Conservation (phyloP, 37 sponge, comb jelly and placozoan genomes). For the Diacarnus erythraeanus region DNA sequence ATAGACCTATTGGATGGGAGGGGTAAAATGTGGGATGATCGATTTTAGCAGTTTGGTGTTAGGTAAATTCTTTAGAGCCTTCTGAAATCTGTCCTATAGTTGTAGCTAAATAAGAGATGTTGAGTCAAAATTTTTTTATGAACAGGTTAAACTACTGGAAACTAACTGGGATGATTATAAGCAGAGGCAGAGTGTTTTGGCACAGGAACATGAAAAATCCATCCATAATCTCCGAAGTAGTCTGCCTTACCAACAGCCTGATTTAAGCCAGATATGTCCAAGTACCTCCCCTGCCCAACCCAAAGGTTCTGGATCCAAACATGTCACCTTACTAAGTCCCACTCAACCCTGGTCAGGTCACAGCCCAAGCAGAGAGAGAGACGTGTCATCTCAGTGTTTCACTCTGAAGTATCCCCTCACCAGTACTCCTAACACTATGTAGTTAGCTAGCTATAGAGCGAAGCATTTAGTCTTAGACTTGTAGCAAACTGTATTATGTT, state of each 20-base stretch:
- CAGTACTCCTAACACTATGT: background rate
- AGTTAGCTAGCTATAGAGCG: no score
- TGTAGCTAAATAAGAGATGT: no score
- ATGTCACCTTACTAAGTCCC: no score
- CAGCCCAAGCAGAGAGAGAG: background rate
- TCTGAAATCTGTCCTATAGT: no score
- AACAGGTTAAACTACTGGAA: constrained; percentile 25
- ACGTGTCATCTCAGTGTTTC: background rate
- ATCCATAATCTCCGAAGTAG: background rate
- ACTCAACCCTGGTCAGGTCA: background rate
- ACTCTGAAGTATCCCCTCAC: background rate
- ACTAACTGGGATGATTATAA: background rate
- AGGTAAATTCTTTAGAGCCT: no score
- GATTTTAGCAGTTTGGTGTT: no score
- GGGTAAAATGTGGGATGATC: no score
- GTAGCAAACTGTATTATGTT: no score
- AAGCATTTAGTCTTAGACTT: no score
- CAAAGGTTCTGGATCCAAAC: background rate
- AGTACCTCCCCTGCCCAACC: background rate
- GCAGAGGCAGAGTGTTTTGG: constrained; percentile 20
- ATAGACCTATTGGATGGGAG: no score
- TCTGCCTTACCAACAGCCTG: background rate
- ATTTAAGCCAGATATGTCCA: background rate
- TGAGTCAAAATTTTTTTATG: no score
- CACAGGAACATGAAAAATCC: constrained; percentile 23